Percentiles rank a stretch among this genome's conserved stretches.
Conservation (phyloP, 2,888 invertebrate genomes). For the Gnatocerus cornutus region DNA sequence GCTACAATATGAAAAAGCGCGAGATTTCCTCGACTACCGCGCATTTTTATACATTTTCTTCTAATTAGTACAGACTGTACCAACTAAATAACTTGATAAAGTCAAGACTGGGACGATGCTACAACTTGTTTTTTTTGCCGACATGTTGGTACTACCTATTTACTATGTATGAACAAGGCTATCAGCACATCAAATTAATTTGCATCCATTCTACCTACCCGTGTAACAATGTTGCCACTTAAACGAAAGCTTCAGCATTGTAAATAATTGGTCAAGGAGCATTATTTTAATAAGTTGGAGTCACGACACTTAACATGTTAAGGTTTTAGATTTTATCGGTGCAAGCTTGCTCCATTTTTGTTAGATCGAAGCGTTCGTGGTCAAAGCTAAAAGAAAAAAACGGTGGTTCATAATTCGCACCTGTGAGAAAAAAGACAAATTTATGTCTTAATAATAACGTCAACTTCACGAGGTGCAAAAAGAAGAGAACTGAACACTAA, state of each 20-base stretch:
- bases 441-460: not conserved
- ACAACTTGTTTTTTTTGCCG: not conserved
- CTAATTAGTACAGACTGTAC: not conserved
- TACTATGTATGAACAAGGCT: slow-evolving; percentile 16
- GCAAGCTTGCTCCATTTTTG: slow-evolving; percentile 3
- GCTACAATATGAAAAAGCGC: not conserved
- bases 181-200: slow-evolving; percentile 33
- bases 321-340: slow-evolving; percentile 1
- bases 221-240: slow-evolving; percentile 6
- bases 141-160: slow-evolving; percentile 9
- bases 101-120: not conserved
- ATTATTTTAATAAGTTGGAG: slow-evolving; percentile 11
- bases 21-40: not conserved
- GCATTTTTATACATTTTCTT: not conserved
- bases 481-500: too few species aligned
- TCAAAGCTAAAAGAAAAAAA: slow-evolving; percentile 2
- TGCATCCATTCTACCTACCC: slow-evolving; percentile 11
- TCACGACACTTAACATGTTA: slow-evolving; percentile 13
- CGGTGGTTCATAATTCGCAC: not conserved
- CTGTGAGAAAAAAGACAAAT: not conserved
- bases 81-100: not conserved
- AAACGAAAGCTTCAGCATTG: slow-evolving; percentile 12
- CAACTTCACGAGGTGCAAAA: too few species aligned
- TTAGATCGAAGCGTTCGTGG: not conserved
- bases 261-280: slow-evolving; percentile 14